These are phyloP conservation scores for Ctenomys sociabilis DNA, from an alignment of 2,113 vertebrate species.

Conservation along the genomic window DNA sequence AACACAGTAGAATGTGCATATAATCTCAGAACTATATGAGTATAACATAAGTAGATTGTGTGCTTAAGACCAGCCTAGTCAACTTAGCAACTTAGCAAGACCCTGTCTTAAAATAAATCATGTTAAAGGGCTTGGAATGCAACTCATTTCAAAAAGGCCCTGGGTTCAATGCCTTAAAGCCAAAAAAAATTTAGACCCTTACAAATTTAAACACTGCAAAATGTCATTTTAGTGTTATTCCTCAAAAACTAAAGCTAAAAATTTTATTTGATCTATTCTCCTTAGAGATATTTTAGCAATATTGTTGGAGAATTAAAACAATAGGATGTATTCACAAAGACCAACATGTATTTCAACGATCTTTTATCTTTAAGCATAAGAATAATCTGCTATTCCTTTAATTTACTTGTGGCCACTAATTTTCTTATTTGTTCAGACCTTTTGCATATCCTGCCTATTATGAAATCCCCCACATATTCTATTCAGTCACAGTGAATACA, in stretches of 20 bases:
- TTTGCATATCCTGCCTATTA: constrained; percentile 19
- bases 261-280: neutral
- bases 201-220: neutral
- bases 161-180: neutral
- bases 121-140: neutral
- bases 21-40: too few species aligned
- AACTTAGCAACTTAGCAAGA: too few species aligned
- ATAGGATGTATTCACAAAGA: neutral
- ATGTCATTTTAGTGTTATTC: neutral
- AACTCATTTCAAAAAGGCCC: neutral
- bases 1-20: neutral
- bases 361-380: neutral
- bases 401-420: constrained; percentile 5
- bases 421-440: neutral
- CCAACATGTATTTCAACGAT: constrained; percentile 11
- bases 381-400: constrained; percentile 34
- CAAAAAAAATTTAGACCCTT: neutral
- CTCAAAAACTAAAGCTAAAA: neutral
- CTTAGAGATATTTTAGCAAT: constrained; percentile 13
- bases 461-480: constrained; percentile 37
- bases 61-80: too few species aligned
- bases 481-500: constrained; percentile 1
- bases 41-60: too few species aligned
- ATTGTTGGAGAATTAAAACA: neutral
- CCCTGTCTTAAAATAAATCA: too few species aligned